phyloP scores from a whole-genome alignment of 2,888 invertebrate genomes.

The Caenorhabditis sp. region DNA sequence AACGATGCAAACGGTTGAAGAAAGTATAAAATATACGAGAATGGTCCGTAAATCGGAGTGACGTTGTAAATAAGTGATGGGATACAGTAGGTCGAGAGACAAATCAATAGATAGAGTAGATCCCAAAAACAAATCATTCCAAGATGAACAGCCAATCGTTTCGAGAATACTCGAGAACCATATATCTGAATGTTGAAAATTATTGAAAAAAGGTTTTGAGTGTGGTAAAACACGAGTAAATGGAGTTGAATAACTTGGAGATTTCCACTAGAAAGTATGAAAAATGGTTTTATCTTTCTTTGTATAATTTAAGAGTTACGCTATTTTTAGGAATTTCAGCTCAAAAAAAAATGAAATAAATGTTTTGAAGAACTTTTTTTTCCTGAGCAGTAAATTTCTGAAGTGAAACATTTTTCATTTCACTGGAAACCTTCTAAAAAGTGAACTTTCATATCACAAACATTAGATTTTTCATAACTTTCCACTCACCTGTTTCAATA shows the following conservation, averaged over 20 bases:
- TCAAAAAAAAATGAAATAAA: too few species aligned
- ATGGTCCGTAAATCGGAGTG: slow-evolving; percentile 52
- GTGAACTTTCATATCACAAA: too few species aligned
- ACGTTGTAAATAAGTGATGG: slow-evolving; percentile 51
- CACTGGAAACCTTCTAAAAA: too few species aligned
- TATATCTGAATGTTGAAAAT: too few species aligned
- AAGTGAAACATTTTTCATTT: too few species aligned
- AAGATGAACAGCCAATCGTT: slow-evolving; percentile 64
- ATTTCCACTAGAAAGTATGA: too few species aligned
- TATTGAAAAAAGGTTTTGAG: background rate
- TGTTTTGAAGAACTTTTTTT: background rate
- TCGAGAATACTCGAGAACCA: slow-evolving; percentile 64
- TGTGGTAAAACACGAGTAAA: slow-evolving; percentile 25
- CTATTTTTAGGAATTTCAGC: too few species aligned
- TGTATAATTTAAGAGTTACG: too few species aligned
- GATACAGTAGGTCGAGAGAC: slow-evolving; percentile 55
- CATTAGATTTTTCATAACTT: too few species aligned
- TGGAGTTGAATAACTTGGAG: too few species aligned
- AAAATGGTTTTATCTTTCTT: too few species aligned
- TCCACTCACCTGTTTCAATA: slow-evolving; percentile 60
- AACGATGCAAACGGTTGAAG: slow-evolving; percentile 69
- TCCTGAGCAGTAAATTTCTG: too few species aligned
- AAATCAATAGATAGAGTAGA: slow-evolving; percentile 59
- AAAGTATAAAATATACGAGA: slow-evolving; percentile 68
- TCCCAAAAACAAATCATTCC: slow-evolving; percentile 68